Conservation (phyloP, 1,140 invertebrate species). For the Zaprionus lachaisei region DNA sequence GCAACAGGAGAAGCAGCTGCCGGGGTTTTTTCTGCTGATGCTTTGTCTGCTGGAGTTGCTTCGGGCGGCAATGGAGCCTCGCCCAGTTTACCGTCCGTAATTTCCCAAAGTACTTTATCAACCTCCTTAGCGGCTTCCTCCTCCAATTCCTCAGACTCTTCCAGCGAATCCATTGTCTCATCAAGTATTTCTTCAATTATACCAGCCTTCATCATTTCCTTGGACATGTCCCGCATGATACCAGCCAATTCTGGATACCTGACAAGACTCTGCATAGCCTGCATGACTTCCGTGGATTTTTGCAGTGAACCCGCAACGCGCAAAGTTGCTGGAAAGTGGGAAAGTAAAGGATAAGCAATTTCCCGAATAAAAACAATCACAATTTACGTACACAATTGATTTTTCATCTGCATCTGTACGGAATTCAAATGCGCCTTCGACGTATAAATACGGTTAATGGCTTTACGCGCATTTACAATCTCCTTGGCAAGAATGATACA, state of each 20-base stretch:
- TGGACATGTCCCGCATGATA: conserved; percentile 98
- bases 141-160: conserved; percentile 95
- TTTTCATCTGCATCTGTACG: conserved; percentile 98
- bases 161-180: conserved; percentile 96
- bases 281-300: conserved; percentile 98
- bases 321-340: conserved; percentile 89
- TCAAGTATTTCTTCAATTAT: conserved; percentile 99
- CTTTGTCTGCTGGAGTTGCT: conserved; percentile 87
- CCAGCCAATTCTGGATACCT: conserved; percentile 96
- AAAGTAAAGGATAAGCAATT: not conserved
- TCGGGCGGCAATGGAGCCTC: conserved; percentile 92
- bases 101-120: conserved; percentile 98
- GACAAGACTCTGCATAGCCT: conserved; percentile 96
- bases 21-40: conserved; percentile 84
- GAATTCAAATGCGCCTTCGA: conserved; percentile 99
- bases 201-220: conserved; percentile 99
- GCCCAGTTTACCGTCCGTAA: conserved; percentile 96
- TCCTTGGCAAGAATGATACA: conserved; percentile 98
- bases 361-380: not conserved
- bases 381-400: conserved; percentile 92
- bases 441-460: conserved; percentile 95
- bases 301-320: conserved; percentile 95
- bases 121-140: conserved; percentile 97
- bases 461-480: conserved; percentile 95
- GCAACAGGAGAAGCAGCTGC: conserved; percentile 49